These are phyloP conservation scores for Harpegnathos saltator DNA, from an alignment of 1,140 invertebrate genomes.

Conservation along the genomic window DNA sequence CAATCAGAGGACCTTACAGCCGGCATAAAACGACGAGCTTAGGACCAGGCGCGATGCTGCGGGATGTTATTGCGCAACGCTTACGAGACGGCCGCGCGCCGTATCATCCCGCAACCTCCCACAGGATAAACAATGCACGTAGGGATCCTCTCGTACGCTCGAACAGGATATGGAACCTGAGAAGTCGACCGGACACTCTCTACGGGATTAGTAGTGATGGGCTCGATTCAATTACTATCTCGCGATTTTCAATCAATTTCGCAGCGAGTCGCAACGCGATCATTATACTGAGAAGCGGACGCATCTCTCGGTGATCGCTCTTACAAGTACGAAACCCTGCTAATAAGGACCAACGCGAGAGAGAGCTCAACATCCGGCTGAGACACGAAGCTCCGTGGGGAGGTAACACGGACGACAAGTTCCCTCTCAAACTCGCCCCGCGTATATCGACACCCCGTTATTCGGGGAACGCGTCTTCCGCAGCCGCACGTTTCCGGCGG, in stretches of 20 bases:
- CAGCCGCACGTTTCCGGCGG: not conserved
- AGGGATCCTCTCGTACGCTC: constrained; percentile 70
- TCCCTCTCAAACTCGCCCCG: too few relatives aligned
- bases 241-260: constrained; percentile 25
- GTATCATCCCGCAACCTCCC: constrained; percentile 66
- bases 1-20: constrained; percentile 70
- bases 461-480: not conserved
- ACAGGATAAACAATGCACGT: constrained; percentile 77
- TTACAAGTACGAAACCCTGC: not conserved
- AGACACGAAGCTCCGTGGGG: too few relatives aligned
- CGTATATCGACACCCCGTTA: too few relatives aligned
- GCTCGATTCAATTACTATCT: constrained; percentile 51
- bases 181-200: constrained; percentile 76
- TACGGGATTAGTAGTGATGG: constrained; percentile 59
- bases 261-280: not conserved
- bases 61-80: constrained; percentile 74
- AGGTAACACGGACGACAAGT: too few relatives aligned
- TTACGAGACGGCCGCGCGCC: constrained; percentile 66
- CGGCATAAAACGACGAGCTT: constrained; percentile 70
- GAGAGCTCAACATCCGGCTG: too few relatives aligned
- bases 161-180: constrained; percentile 85
- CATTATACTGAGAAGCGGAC: not conserved
- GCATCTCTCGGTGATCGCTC: not conserved
- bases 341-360: too few relatives aligned
- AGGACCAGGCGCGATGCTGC: constrained; percentile 62